Conservation (phyloP, 2,888 invertebrate species). For the Gymnosoma rotundatum region DNA sequence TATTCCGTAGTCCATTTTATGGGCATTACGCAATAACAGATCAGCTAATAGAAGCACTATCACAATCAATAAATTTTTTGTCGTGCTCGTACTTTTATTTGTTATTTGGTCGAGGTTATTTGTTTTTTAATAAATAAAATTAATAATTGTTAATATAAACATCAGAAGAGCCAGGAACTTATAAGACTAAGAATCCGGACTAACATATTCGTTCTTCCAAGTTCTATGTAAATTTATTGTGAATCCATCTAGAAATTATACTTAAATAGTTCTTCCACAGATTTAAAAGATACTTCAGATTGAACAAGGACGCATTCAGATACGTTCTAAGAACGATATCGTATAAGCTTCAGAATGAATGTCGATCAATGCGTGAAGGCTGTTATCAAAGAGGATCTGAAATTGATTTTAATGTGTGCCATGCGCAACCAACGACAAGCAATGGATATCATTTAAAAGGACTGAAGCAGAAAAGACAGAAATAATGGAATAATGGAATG, state of each 20-base stretch:
- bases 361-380: neutral
- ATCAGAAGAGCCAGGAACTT: no score
- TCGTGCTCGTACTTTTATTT: no score
- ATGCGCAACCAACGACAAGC: neutral
- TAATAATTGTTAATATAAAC: no score
- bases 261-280: neutral
- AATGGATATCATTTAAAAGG: conserved; percentile 1
- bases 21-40: no score
- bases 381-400: conserved; percentile 1
- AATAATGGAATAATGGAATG: conserved; percentile 14
- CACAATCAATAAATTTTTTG: no score
- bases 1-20: no score
- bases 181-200: neutral
- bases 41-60: no score
- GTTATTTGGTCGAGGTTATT: no score
- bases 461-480: neutral
- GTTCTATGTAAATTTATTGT: neutral
- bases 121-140: no score
- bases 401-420: neutral
- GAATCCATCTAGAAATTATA: neutral
- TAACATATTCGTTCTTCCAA: neutral
- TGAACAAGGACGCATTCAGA: neutral
- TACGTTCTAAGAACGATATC: neutral
- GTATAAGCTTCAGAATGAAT: neutral
- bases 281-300: neutral